phyloP scores from a whole-genome alignment of 2,797 vertebrate species.

The Clarias pachynema region DNA sequence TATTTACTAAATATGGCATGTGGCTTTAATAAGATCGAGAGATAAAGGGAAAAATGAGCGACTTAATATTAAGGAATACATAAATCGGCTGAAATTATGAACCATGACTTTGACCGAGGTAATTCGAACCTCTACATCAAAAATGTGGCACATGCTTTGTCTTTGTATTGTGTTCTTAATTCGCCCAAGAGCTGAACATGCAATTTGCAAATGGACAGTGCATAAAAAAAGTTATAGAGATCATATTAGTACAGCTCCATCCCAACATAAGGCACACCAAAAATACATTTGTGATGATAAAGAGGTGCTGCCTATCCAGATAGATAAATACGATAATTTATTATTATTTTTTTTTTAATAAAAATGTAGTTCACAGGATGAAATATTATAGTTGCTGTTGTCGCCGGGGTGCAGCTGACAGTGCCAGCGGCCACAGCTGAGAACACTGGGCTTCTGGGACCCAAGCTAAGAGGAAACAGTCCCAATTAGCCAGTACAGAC shows the following conservation, averaged over 20 bases:
- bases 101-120: slow-evolving; percentile 8
- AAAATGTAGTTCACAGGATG: slow-evolving; percentile 58
- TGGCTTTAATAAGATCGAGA: background rate
- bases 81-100: slow-evolving; percentile 26
- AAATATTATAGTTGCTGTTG: slow-evolving; percentile 61
- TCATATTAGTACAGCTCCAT: slow-evolving; percentile 44
- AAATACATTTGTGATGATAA: slow-evolving; percentile 59
- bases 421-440: slow-evolving; percentile 62
- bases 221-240: slow-evolving; percentile 42
- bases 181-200: background rate
- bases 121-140: slow-evolving; percentile 5
- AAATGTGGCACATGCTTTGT: background rate
- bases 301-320: slow-evolving; percentile 52
- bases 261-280: slow-evolving; percentile 38
- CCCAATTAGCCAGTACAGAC: slow-evolving; percentile 63
- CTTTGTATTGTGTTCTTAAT: background rate
- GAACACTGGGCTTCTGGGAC: slow-evolving; percentile 70
- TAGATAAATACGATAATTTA: slow-evolving; percentile 59
- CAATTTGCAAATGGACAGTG: background rate
- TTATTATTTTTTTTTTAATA: background rate
- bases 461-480: slow-evolving; percentile 55
- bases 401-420: slow-evolving; percentile 66
- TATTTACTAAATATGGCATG: slow-evolving; percentile 63
- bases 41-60: background rate
- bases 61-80: slow-evolving; percentile 15